phyloP scores from a whole-genome alignment of 2,888 invertebrate species.

The Ophion ellenae region DNA sequence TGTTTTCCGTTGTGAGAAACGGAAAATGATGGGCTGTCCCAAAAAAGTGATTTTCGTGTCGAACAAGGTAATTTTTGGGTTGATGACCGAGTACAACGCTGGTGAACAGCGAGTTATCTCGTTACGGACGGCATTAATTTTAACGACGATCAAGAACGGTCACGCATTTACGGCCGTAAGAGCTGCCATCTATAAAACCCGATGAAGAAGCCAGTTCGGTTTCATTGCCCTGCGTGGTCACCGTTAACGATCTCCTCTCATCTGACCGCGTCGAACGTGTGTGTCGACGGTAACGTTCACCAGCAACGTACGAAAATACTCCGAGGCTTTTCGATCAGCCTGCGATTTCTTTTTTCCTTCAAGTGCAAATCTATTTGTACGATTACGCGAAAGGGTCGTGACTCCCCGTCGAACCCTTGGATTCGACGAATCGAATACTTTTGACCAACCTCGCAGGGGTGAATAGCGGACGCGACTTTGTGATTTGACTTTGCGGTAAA shows the following conservation, averaged over 20 bases:
- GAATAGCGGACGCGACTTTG: slow-evolving; percentile 60
- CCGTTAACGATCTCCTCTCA: slow-evolving; percentile 65
- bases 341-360: slow-evolving; percentile 14
- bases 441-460: neutral
- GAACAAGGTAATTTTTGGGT: slow-evolving; percentile 39
- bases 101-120: slow-evolving; percentile 34
- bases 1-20: neutral
- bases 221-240: slow-evolving; percentile 63
- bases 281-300: slow-evolving; percentile 47
- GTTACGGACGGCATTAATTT: slow-evolving; percentile 65
- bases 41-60: slow-evolving; percentile 20
- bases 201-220: slow-evolving; percentile 55
- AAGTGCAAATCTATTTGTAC: slow-evolving; percentile 48
- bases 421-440: neutral
- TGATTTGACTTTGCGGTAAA: slow-evolving; percentile 74
- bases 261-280: slow-evolving; percentile 56
- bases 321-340: neutral
- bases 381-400: slow-evolving; percentile 49
- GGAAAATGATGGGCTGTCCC: neutral
- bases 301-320: slow-evolving; percentile 15
- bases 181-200: slow-evolving; percentile 66
- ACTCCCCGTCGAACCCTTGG: slow-evolving; percentile 23
- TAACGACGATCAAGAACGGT: slow-evolving; percentile 64
- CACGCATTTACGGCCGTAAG: slow-evolving; percentile 66
- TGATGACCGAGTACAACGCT: slow-evolving; percentile 1